Base-by-base conservation (phyloP, 2,797 vertebrate genomes). In the Triplophysa bombifrons region DNA sequence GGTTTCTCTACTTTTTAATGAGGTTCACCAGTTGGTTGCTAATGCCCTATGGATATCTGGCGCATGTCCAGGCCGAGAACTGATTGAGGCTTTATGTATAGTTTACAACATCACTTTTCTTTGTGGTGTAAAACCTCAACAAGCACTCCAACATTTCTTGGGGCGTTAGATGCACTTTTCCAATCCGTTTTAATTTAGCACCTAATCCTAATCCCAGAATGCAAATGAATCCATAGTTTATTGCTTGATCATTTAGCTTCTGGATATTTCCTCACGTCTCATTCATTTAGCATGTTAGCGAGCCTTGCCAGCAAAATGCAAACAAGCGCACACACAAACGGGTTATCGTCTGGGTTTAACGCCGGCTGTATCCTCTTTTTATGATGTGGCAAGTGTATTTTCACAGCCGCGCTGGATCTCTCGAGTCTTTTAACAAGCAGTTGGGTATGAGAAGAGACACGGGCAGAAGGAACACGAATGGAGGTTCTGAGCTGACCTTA, bases 21-120 rank as follows among this genome's bases (percentile, higher is more conserved):
- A 98, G 96, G 94, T 96, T 96, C 95, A 96, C 96, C 96, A 97
- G 96, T 98, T 97, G 97, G 96, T 95, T 97, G 94, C 95, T 96
- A 97, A 98, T 96, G 95, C 96, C 96, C 95, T 93, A 93, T 97
- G 94, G 96, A 97, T 95, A 96, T 96, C 92, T 98, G 97, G 96
- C 95, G 74, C 91, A 66, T 81, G 67, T 94, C 96, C 97, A 97
- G 93, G 90, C 70, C 7, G 48, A 74, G 82, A 61, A 75, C 80
- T 76, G 64, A 74, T 85, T 82, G 91, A 86, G 88, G 90, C 89
- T 95, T 92, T 88, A 93, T 89, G 60, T 86, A 88, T 88, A 95
- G 93, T 95, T 96, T 96, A 95, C 95, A 94, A 95, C 91, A 48
- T 96, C 93, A 86, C 90, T 91, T 72, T 79, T 80, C 78, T 83